Percentiles rank a stretch among this genome's conserved stretches.
These are phyloP conservation scores for Felis chaus DNA, from an alignment of 2,113 vertebrate species.

Conservation along the genomic window DNA sequence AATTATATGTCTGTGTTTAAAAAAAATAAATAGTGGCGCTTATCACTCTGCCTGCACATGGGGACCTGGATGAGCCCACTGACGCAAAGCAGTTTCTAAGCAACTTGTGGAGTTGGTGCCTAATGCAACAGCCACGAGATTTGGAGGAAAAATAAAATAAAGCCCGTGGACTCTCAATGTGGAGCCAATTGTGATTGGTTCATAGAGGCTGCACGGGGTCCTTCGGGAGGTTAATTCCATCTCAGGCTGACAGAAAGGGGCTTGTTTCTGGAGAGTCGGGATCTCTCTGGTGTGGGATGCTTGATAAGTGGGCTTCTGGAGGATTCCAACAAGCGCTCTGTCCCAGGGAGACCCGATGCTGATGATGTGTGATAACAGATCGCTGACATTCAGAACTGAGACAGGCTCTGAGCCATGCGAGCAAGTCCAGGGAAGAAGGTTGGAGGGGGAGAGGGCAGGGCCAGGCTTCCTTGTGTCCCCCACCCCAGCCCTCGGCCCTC, in stretches of 20 bases:
- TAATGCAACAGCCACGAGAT: conserved; percentile 33
- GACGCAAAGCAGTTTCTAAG: conserved; percentile 76
- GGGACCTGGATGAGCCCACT: conserved; percentile 74
- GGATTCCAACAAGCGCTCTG: conserved; percentile 36
- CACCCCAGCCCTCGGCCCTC: neutral
- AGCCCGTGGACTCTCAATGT: conserved; percentile 57
- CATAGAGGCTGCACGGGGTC: neutral
- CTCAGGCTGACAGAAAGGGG: conserved; percentile 47
- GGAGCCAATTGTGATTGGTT: conserved; percentile 65
- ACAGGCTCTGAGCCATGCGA: neutral
- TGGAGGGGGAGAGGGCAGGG: accelerated
- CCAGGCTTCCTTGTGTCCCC: neutral
- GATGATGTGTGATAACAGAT: conserved; percentile 10
- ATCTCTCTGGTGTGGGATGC: conserved; percentile 22
- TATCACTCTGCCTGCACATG: conserved; percentile 79
- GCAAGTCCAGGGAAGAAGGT: neutral
- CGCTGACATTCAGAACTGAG: neutral
- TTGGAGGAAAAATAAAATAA: conserved; percentile 70
- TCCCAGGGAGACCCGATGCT: neutral
- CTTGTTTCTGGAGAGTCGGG: neutral
- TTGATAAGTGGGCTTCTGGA: conserved; percentile 33
- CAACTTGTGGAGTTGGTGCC: conserved; percentile 72
- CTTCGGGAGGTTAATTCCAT: conserved; percentile 64
- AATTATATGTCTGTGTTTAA: conserved; percentile 77
- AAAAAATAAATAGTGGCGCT: conserved; percentile 69